Percentiles rank a stretch among this genome's conserved stretches.
Conservation (phyloP, 2,888 invertebrate genomes). For the Leucozona laternaria region DNA sequence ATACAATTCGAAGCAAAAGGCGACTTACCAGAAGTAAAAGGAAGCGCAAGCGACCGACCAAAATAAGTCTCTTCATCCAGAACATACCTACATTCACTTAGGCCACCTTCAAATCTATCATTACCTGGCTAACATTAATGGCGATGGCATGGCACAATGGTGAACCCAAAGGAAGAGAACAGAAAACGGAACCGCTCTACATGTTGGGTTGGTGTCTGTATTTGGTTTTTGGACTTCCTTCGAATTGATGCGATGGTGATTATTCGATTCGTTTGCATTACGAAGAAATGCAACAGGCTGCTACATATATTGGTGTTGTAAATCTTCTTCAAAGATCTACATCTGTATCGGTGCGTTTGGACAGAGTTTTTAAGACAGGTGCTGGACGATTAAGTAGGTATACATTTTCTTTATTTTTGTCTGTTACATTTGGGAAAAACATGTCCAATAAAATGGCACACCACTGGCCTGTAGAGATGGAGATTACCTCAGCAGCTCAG, state of each 20-base stretch:
- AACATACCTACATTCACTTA: conserved; percentile 63
- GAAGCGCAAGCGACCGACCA: conserved; percentile 19
- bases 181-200: conserved; percentile 42
- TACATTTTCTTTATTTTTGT: conserved; percentile 9
- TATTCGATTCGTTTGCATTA: conserved; percentile 58
- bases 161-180: conserved; percentile 24
- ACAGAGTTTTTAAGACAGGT: conserved; percentile 62
- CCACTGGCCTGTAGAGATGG: not conserved
- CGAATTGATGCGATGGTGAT: conserved; percentile 24
- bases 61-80: conserved; percentile 20
- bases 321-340: conserved; percentile 61
- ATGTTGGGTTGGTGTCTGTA: conserved; percentile 39
- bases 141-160: conserved; percentile 25
- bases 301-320: conserved; percentile 39
- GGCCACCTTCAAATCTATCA: conserved; percentile 74
- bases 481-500: not conserved
- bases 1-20: conserved; percentile 25
- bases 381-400: conserved; percentile 64
- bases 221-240: conserved; percentile 35
- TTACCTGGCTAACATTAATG: conserved; percentile 55
- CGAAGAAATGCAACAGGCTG: conserved; percentile 71
- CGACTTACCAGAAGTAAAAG: conserved; percentile 45
- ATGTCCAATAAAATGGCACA: conserved; percentile 63
- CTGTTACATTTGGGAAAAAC: conserved; percentile 55
- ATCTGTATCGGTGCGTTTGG: conserved; percentile 59